A percentile compares a stretch with the other conserved stretches of the same genome.
phyloP scores from a whole-genome alignment of 2,113 vertebrate genomes.

The Abramis brama region DNA sequence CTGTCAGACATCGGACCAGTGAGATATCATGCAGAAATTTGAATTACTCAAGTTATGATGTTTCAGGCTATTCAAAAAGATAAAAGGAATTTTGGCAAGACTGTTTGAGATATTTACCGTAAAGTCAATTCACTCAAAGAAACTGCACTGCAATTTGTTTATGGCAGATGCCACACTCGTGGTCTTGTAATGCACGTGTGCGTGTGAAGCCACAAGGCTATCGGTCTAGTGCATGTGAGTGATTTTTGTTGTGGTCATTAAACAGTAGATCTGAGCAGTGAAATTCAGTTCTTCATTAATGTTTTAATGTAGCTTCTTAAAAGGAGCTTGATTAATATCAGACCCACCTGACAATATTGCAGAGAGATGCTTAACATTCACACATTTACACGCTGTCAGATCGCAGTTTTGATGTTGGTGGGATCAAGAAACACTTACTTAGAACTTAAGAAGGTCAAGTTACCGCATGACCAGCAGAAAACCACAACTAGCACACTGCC shows the following conservation, averaged over 20 bases:
- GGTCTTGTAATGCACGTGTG: not conserved
- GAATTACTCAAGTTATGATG: no score
- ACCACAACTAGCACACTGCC: conserved; percentile 40
- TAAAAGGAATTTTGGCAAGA: no score
- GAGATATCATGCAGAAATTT: no score
- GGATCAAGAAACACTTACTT: not conserved
- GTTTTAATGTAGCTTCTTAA: not conserved
- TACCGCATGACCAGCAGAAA: conserved; percentile 26
- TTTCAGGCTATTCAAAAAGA: no score
- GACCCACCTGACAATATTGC: not conserved
- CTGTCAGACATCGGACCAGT: no score
- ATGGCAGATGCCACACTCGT: no score
- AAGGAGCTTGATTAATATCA: not conserved
- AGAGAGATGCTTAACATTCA: not conserved
- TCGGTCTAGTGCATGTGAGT: not conserved
- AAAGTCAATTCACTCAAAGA: not conserved
- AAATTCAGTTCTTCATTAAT: not conserved
- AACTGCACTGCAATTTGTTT: not conserved
- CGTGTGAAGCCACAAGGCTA: not conserved
- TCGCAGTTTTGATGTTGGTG: conserved; percentile 8
- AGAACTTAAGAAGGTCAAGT: conserved; percentile 45
- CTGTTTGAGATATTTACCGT: no score
- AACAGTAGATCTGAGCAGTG: not conserved
- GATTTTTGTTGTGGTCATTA: not conserved
- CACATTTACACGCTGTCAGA: not conserved